phyloP scores from a whole-genome alignment of 2,888 invertebrate species.

The Spisula subtruncata region DNA sequence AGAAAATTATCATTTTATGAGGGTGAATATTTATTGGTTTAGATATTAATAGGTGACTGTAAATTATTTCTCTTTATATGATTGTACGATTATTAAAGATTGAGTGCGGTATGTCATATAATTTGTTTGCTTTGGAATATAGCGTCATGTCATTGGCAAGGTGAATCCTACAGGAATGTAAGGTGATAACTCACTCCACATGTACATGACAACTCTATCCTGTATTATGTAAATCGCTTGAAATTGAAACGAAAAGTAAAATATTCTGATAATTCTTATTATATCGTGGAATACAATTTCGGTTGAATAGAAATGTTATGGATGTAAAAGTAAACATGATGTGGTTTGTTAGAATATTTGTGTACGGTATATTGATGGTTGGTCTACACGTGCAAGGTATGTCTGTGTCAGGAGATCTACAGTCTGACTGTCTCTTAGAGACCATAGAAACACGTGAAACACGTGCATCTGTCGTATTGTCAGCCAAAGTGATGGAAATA shows the following conservation, averaged over 20 bases:
- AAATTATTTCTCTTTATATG: conserved; percentile 36
- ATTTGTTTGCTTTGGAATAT: conserved; percentile 24
- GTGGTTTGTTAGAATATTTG: not conserved
- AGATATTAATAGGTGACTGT: conserved; percentile 32
- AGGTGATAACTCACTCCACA: not conserved
- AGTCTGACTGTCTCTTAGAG: conserved; percentile 22
- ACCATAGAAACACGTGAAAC: conserved; percentile 30
- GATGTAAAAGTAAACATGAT: not conserved
- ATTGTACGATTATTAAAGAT: conserved; percentile 7
- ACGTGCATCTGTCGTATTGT: conserved; percentile 33
- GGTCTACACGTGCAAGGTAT: not conserved
- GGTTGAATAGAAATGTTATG: not conserved
- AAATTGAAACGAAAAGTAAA: not conserved
- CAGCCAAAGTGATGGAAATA: conserved; percentile 54
- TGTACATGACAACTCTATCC: not conserved
- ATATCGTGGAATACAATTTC: not conserved
- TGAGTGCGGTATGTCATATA: conserved; percentile 8
- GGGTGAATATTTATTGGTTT: conserved; percentile 16
- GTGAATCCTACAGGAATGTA: not conserved
- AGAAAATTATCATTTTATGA: conserved; percentile 21
- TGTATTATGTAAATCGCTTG: not conserved
- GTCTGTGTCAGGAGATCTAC: not conserved
- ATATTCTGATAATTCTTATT: not conserved
- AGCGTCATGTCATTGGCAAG: not conserved
- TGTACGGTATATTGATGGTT: not conserved